A percentile compares a stretch with the other conserved stretches of the same genome.
Evolutionary conservation across 2,113 vertebrate genomes (phyloP).

Genomic region (Notarius quadriscutis): DNA sequence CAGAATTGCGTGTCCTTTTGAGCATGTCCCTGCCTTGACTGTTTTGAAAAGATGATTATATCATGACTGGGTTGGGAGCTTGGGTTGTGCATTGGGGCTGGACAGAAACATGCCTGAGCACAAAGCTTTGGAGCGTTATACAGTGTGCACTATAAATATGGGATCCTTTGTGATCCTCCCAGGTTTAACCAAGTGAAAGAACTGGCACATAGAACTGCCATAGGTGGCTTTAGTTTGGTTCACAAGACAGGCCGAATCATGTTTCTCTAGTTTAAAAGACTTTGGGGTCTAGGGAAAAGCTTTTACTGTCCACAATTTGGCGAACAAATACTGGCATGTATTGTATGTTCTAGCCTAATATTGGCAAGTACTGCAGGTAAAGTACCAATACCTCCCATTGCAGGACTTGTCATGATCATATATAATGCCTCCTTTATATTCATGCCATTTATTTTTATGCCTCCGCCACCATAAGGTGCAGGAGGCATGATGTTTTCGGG

Average conservation of each 20-base stretch:
- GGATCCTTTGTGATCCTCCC: neutral
- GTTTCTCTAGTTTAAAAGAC: neutral
- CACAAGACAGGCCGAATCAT: neutral
- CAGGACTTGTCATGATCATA: neutral
- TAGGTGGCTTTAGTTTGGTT: slow-evolving; percentile 13
- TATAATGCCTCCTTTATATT: neutral
- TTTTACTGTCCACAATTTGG: neutral
- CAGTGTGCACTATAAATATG: neutral
- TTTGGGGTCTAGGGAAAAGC: neutral
- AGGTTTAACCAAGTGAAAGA: neutral
- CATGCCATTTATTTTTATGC: neutral
- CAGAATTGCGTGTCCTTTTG: slow-evolving; percentile 54
- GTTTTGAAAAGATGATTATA: slow-evolving; percentile 45
- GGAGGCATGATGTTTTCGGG: too few species aligned
- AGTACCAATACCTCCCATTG: neutral
- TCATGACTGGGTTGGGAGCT: slow-evolving; percentile 26
- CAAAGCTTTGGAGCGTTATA: slow-evolving; percentile 6
- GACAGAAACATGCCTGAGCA: neutral
- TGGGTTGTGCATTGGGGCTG: neutral
- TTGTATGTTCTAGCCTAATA: neutral
- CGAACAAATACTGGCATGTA: neutral
- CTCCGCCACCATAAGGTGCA: too few species aligned
- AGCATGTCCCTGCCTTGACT: slow-evolving; percentile 35
- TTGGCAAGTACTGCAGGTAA: neutral
- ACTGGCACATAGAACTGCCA: neutral